phyloP scores from a whole-genome alignment of 1,140 invertebrate genomes.

The Aphidius gifuensis region DNA sequence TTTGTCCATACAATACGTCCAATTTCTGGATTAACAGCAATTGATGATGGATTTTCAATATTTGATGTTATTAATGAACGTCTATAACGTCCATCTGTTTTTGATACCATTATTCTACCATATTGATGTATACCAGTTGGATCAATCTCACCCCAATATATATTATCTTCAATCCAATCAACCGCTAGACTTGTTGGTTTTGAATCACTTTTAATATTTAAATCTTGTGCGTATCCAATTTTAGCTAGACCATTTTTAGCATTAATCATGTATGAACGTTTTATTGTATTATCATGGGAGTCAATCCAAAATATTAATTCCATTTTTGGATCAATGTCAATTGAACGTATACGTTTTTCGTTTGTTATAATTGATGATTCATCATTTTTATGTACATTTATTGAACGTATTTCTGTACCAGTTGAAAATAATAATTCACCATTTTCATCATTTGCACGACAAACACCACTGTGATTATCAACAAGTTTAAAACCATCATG shows the following conservation, averaged over 20 bases:
- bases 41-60: slow-evolving; percentile 78
- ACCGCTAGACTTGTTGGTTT: slow-evolving; percentile 83
- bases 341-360: slow-evolving; percentile 80
- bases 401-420: slow-evolving; percentile 82
- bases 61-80: slow-evolving; percentile 69
- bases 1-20: slow-evolving; percentile 90
- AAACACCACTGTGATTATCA: slow-evolving; percentile 76
- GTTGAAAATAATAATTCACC: slow-evolving; percentile 70
- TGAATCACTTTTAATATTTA: slow-evolving; percentile 74
- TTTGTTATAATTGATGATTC: slow-evolving; percentile 74
- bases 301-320: slow-evolving; percentile 94
- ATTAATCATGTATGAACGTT: slow-evolving; percentile 85
- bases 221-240: slow-evolving; percentile 82
- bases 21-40: slow-evolving; percentile 82
- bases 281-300: slow-evolving; percentile 83
- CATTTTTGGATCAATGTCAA: slow-evolving; percentile 80
- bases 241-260: slow-evolving; percentile 72
- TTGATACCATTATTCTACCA: slow-evolving; percentile 81
- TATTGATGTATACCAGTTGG: slow-evolving; percentile 67
- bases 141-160: slow-evolving; percentile 92
- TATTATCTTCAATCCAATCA: slow-evolving; percentile 88
- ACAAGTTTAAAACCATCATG: slow-evolving; percentile 75
- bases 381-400: slow-evolving; percentile 64
- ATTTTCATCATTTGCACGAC: slow-evolving; percentile 66
- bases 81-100: slow-evolving; percentile 85